Evolutionary conservation across 2,797 vertebrate species (phyloP), one percentile per base, ranked within the genome.

Genomic region (Macrochelys suwanniensis): DNA sequence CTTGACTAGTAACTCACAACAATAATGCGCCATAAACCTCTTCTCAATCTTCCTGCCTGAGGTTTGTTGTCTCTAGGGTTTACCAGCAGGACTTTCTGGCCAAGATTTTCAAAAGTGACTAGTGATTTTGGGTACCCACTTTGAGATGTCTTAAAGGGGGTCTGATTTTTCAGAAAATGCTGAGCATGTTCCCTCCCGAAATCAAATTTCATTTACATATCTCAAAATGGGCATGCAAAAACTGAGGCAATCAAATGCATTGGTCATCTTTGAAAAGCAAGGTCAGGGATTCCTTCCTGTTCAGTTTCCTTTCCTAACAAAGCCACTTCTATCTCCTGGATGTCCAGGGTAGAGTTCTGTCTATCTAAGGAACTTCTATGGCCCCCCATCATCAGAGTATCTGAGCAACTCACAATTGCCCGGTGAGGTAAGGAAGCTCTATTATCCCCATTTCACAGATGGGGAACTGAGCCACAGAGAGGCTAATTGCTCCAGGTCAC

Each of bases 131-230:
- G 21, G 11, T 12, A 84, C 81, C 56, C 6, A 83, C 91, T 56
- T 68, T 53, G 0, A 56, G 54, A 56, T 61, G 15, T 1, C 7
- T 87, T 45, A 82, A 82, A 77, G 9, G 79, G 0, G 2, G 0
- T 1, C 0, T 28, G 51, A 54, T 93, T 71, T 93, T 45, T 89
- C n/a, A 93, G 93, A 78, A 50, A 2, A 28, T 11, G 8, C 71
- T 12, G 1, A 28, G 0, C 10, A 71, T 77, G 91, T 81, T 23
- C 23, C 37, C 92, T 83, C 6, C 0, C 16, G 56, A 16, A 81
- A 5, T 51, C 23, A 50, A 37, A 25, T 6, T 5, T 12, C 54
- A 53, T 49, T 0, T 0, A 84, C 78, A 3, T 4, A n/a, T 37
- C 82, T 84, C 23, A 17, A 92, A 61, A 4, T 15, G 28, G 6